Conservation (phyloP, 2,888 invertebrate genomes). For the Eilema depressum region DNA sequence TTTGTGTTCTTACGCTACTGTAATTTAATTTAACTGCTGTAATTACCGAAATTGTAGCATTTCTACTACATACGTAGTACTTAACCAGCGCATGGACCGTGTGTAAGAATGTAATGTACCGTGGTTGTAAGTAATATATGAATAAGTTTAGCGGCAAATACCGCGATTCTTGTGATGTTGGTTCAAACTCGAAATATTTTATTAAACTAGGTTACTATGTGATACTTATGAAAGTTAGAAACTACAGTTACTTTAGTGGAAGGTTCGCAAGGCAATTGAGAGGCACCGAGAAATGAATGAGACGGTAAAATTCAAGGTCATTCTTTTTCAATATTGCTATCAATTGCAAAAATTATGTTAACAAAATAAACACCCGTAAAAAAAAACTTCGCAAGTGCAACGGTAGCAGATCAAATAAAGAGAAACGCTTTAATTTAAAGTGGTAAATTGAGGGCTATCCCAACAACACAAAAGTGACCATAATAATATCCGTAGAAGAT, state of each 20-base stretch:
- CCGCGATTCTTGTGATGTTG: conserved; percentile 28
- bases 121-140: conserved; percentile 16
- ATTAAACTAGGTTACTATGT: background rate
- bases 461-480: background rate
- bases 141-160: conserved; percentile 36
- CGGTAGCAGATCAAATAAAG: background rate
- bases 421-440: background rate
- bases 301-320: background rate
- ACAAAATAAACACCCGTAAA: background rate
- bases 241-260: background rate
- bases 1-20: conserved; percentile 47
- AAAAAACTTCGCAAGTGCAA: background rate
- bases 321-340: background rate
- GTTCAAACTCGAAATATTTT: background rate
- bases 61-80: conserved; percentile 45
- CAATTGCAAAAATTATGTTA: background rate
- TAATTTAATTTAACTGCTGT: conserved; percentile 52
- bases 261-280: background rate
- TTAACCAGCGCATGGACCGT: conserved; percentile 43
- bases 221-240: background rate
- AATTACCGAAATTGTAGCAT: conserved; percentile 52
- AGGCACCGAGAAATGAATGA: background rate
- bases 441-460: background rate
- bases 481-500: background rate
- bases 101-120: conserved; percentile 29